Evolutionary conservation across 2,113 vertebrate species (phyloP).

Genomic region (Tinamus guttatus): DNA sequence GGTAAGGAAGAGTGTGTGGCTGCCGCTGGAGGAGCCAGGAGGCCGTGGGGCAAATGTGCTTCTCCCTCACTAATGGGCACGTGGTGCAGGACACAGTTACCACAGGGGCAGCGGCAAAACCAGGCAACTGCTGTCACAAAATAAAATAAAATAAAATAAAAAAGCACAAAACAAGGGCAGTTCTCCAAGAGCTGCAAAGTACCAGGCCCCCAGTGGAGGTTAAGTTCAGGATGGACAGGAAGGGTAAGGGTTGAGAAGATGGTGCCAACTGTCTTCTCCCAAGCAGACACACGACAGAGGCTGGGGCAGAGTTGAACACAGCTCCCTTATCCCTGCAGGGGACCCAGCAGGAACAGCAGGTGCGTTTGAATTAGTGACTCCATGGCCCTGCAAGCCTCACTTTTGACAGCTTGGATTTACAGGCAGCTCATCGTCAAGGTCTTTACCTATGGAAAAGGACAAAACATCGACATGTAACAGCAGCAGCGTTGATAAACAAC

Average conservation of each 20-base stretch:
- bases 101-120: neutral
- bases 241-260: too few species aligned
- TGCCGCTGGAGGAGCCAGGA: neutral
- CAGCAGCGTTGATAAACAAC: neutral
- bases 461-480: neutral
- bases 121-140: neutral
- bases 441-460: neutral
- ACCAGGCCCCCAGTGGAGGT: neutral
- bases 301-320: neutral
- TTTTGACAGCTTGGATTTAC: neutral
- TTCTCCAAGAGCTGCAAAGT: neutral
- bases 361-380: neutral
- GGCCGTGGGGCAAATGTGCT: fast-evolving
- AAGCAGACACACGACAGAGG: neutral
- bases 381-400: fast-evolving
- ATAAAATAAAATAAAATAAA: neutral
- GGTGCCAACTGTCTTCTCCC: too few species aligned
- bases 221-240: neutral
- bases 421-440: neutral
- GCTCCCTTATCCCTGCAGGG: neutral
- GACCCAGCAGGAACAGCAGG: neutral
- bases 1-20: neutral
- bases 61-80: neutral
- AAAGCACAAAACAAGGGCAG: neutral
- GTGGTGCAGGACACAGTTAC: neutral